phyloP scores from a whole-genome alignment of 2,113 vertebrate genomes.

The Symphodus melops region DNA sequence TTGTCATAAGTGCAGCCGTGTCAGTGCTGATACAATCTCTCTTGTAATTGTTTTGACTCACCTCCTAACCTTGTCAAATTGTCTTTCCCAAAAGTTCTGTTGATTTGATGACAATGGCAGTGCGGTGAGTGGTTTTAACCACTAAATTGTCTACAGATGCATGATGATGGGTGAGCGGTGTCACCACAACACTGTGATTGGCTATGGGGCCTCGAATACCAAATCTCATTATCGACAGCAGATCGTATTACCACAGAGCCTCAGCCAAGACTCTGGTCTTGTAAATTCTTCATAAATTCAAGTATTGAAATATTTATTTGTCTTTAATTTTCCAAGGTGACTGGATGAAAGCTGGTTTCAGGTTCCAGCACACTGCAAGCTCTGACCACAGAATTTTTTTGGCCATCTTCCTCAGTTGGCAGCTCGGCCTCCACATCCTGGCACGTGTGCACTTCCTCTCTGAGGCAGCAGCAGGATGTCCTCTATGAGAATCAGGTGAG shows the following conservation, averaged over 20 bases:
- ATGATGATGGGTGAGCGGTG: slow-evolving; percentile 85
- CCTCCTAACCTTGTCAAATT: slow-evolving; percentile 45
- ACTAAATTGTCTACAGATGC: slow-evolving; percentile 87
- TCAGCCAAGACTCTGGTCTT: slow-evolving; percentile 8
- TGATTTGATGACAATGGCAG: slow-evolving; percentile 86
- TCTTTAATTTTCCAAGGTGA: slow-evolving; percentile 65
- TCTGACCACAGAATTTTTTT: slow-evolving; percentile 63
- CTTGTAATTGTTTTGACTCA: slow-evolving; percentile 59
- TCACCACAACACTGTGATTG: slow-evolving; percentile 60
- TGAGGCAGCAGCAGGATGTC: slow-evolving; percentile 76
- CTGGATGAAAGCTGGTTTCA: slow-evolving; percentile 76
- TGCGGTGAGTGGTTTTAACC: slow-evolving; percentile 80
- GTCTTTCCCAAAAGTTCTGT: slow-evolving; percentile 62
- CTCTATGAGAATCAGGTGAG: slow-evolving; percentile 82
- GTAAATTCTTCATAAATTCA: background rate
- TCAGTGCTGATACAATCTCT: slow-evolving; percentile 40
- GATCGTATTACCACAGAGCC: background rate
- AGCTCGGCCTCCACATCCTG: slow-evolving; percentile 82
- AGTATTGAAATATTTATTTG: background rate
- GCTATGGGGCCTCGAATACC: slow-evolving; percentile 19
- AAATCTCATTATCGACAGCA: background rate
- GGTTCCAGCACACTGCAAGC: slow-evolving; percentile 61
- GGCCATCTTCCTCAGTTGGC: slow-evolving; percentile 83
- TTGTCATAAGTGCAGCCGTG: slow-evolving; percentile 32
- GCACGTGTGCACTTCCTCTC: slow-evolving; percentile 78